Base-by-base conservation (phyloP, 2,888 invertebrate genomes). In the Fabriciana adippe region DNA sequence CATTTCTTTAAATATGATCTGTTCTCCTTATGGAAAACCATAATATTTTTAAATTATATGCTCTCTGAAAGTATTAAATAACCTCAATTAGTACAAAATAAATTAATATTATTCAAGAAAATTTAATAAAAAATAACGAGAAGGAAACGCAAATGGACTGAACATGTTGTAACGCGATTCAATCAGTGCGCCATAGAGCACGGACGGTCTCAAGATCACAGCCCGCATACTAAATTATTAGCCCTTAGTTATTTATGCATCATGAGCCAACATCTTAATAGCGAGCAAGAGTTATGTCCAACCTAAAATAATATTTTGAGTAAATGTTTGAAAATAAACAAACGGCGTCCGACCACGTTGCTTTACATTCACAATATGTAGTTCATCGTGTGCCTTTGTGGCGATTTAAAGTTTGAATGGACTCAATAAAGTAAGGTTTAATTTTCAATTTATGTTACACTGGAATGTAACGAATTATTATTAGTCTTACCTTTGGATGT, bases 401-500 rank as follows among this genome's bases (percentile, higher is more conserved):
- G 84, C 78, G 75, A 79, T 84, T 85, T 82, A 85, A 85, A 81
- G 81, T 84, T 79, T 76, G 78, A 85, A 85, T 83, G 80, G 82
- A 80, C 85, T 83, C 87, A 87, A 82, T 83, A 84, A 83, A 79
- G 72, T 73, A 71, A 80, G 83, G 80, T 87, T 83, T 81, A 81
- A 81, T 81, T 82, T 84, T 82, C 79, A 84, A 84, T 86, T 86
- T 86, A 85, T 79, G 79, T 79, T 76, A 76, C 72, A 75, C 78
- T 78, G 71, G 79, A 75, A 73, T 78, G 75, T 82, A 76, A 77
- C 76, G 57, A 47, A 64, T 76, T 80, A 75, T 81, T 80, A 78
- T 79, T 71, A 76, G 77, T 73, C 96, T 96, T 94, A 98, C 98
- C 97, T 98, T 99, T 93, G 98, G 98, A 94, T 99, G 98, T 94